phyloP scores from a whole-genome alignment of 1,140 invertebrate species.

The Tribolium madens region DNA sequence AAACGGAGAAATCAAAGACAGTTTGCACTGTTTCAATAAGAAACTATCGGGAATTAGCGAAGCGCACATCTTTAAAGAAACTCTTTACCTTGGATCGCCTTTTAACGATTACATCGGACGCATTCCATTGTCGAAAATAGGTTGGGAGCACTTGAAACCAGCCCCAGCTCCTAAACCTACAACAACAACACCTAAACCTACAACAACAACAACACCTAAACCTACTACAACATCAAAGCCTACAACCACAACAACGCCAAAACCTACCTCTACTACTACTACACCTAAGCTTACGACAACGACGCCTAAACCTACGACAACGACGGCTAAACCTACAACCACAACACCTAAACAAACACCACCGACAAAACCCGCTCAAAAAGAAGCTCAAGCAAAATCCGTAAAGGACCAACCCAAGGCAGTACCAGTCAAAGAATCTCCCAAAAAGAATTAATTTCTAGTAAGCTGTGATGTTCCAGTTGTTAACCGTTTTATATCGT shows the following conservation, averaged over 20 bases:
- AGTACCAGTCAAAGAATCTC: slow-evolving; percentile 13
- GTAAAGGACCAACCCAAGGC: slow-evolving; percentile 38
- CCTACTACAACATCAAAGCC: slow-evolving; percentile 48
- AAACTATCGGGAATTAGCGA: slow-evolving; percentile 70
- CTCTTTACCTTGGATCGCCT: slow-evolving; percentile 78
- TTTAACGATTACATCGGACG: slow-evolving; percentile 75
- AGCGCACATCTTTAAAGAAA: slow-evolving; percentile 70
- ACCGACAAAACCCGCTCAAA: slow-evolving; percentile 11
- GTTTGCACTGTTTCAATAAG: slow-evolving; percentile 70
- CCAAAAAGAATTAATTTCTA: slow-evolving; percentile 34
- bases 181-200: slow-evolving; percentile 45
- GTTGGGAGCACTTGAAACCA: slow-evolving; percentile 63
- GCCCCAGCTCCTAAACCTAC: slow-evolving; percentile 46
- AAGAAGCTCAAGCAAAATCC: slow-evolving; percentile 47
- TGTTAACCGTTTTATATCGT: slow-evolving; percentile 23
- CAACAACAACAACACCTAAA: slow-evolving; percentile 52
- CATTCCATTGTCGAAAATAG: slow-evolving; percentile 69
- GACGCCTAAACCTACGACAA: slow-evolving; percentile 50
- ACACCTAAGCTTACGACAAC: slow-evolving; percentile 49
- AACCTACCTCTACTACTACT: slow-evolving; percentile 54
- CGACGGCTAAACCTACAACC: slow-evolving; percentile 50
- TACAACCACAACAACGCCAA: slow-evolving; percentile 48
- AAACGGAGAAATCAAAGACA: slow-evolving; percentile 75
- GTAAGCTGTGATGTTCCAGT: slow-evolving; percentile 12
- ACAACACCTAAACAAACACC: slow-evolving; percentile 50